phyloP scores from a whole-genome alignment of 2,888 invertebrate species.

The Drepanosiphum platanoidis region DNA sequence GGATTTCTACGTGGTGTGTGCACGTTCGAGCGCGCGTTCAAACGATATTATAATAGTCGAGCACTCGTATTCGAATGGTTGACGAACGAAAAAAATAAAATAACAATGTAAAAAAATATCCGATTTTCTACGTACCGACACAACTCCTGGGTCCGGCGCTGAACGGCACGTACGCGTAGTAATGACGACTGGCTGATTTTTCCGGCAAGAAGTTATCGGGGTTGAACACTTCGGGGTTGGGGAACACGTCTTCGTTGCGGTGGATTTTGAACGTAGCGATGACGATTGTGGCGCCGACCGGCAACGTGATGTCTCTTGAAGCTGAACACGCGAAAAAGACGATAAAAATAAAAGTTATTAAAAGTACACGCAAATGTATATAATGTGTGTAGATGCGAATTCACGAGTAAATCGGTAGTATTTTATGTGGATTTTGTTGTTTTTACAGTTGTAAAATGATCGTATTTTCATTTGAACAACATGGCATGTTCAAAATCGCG shows the following conservation, averaged over 20 bases:
- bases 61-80: not conserved
- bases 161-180: conserved; percentile 84
- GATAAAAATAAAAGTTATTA: too few species aligned
- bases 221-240: conserved; percentile 80
- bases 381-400: not conserved
- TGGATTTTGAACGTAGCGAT: conserved; percentile 78
- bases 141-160: conserved; percentile 85
- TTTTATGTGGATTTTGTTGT: too few species aligned
- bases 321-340: too few species aligned
- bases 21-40: not conserved
- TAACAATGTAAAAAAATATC: too few species aligned
- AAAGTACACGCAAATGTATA: not conserved
- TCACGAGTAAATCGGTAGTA: too few species aligned
- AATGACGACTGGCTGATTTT: conserved; percentile 79
- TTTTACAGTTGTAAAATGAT: too few species aligned
- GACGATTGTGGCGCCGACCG: conserved; percentile 76
- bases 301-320: conserved; percentile 75
- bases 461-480: too few species aligned
- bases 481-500: too few species aligned
- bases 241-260: conserved; percentile 77
- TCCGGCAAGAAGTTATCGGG: conserved; percentile 89
- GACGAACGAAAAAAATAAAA: too few species aligned
- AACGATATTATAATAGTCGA: not conserved
- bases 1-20: too few species aligned
- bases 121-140: conserved; percentile 75